Conservation (phyloP, 37 sponge, comb jelly and placozoan species). For the Aplysina aerophoba region DNA sequence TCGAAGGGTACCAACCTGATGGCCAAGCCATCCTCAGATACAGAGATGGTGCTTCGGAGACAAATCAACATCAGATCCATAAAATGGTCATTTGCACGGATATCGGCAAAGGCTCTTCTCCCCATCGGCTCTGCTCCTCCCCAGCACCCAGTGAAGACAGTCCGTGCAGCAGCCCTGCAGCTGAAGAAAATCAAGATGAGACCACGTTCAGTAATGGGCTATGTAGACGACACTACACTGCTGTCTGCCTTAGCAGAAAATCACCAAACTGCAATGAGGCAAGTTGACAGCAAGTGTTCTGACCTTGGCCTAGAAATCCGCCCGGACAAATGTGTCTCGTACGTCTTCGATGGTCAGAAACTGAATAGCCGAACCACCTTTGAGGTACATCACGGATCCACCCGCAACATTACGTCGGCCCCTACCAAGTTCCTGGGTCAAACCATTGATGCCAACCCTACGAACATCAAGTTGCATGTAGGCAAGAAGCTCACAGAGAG, state of each 20-base stretch:
- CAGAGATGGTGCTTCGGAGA: slow-evolving; percentile 12
- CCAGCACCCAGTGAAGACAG: background rate
- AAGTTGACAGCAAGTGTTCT: slow-evolving; percentile 2
- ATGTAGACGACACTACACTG: slow-evolving; percentile 21
- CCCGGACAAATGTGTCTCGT: slow-evolving; percentile 33
- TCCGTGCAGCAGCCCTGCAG: slow-evolving; percentile 16
- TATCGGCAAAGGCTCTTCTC: background rate
- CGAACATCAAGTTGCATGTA: background rate
- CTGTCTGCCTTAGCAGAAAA: background rate
- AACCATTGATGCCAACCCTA: background rate
- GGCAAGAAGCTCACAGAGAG: too few species aligned
- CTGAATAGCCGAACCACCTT: background rate
- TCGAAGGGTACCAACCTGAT: slow-evolving; percentile 13
- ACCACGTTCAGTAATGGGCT: slow-evolving; percentile 25
- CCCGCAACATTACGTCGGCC: slow-evolving; percentile 18
- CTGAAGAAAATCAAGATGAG: background rate
- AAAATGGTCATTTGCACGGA: background rate
- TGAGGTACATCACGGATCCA: slow-evolving; percentile 6
- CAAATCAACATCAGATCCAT: background rate
- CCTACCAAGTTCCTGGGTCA: slow-evolving; percentile 10
- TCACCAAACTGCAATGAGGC: slow-evolving; percentile 12
- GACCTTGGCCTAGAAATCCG: slow-evolving; percentile 29
- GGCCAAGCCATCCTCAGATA: slow-evolving; percentile 16
- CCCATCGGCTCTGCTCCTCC: background rate
- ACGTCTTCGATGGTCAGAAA: background rate